These are phyloP conservation scores for Phataginus tetradactyla DNA, from an alignment of 2,797 vertebrate genomes.

Conservation along the genomic window DNA sequence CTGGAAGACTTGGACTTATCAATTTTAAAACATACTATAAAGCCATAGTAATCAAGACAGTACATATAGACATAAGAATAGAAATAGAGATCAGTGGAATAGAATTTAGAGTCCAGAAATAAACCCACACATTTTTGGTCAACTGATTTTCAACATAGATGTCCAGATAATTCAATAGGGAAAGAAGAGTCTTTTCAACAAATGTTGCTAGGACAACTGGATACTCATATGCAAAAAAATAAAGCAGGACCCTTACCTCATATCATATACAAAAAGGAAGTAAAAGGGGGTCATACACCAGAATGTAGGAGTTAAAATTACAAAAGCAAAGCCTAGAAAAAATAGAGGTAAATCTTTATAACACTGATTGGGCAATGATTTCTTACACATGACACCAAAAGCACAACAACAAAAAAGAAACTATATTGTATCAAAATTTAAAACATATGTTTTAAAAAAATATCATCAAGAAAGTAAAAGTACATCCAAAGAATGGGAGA, in stretches of 20 bases:
- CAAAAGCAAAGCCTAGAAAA: conserved; percentile 2
- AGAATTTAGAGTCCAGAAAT: conserved; percentile 8
- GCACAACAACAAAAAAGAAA: neutral
- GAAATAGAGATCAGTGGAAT: neutral
- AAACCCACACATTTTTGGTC: neutral
- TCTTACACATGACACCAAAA: conserved; percentile 35
- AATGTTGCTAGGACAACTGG: neutral
- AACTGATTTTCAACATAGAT: conserved; percentile 18
- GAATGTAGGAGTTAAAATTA: neutral
- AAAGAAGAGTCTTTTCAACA: conserved; percentile 8
- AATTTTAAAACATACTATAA: conserved; percentile 15
- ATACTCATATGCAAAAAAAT: neutral
- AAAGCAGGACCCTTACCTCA: neutral
- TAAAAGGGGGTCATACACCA: neutral
- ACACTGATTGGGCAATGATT: neutral
- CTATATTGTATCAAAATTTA: neutral
- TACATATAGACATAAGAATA: neutral
- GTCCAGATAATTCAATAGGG: neutral
- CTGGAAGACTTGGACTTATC: neutral
- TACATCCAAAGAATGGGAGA: neutral
- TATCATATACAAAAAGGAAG: neutral
- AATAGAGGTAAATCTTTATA: conserved; percentile 1
- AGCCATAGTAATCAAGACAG: neutral
- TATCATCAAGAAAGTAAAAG: conserved; percentile 26
- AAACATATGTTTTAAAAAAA: neutral